Evolutionary conservation across 2,113 vertebrate species (phyloP).

Genomic region (Psammodynastes pulverulentus): DNA sequence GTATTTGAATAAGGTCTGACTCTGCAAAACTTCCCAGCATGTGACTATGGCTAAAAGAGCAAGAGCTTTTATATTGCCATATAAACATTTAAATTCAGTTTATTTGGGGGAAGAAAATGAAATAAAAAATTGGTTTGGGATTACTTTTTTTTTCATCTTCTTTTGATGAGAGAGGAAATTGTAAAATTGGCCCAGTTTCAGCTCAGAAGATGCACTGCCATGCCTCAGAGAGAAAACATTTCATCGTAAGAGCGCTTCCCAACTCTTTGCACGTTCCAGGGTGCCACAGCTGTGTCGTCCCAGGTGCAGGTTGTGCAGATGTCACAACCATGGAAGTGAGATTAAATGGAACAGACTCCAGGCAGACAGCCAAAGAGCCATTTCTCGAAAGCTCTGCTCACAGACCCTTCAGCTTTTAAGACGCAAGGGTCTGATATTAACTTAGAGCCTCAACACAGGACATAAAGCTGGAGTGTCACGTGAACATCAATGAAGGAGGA

Average conservation of each 20-base stretch:
- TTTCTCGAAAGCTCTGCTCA: background rate
- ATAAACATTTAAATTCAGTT: background rate
- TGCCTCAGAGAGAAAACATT: slow-evolving; percentile 7
- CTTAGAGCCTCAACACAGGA: slow-evolving; percentile 12
- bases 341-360: background rate
- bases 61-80: background rate
- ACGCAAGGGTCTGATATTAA: slow-evolving; percentile 5
- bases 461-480: slow-evolving; percentile 11
- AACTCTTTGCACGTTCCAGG: slow-evolving; percentile 13
- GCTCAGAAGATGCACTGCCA: background rate
- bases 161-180: background rate
- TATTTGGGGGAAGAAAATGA: background rate
- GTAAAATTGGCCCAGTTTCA: slow-evolving; percentile 1
- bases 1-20: too few relatives aligned
- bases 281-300: slow-evolving; percentile 18
- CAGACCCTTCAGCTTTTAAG: slow-evolving; percentile 10
- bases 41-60: background rate
- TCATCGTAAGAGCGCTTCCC: slow-evolving; percentile 20
- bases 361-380: background rate
- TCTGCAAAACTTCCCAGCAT: background rate
- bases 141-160: background rate
- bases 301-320: background rate
- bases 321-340: background rate
- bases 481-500: background rate
- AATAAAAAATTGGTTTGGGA: background rate